These are phyloP conservation scores for Chaetoderma sp. DNA, from an alignment of 2,888 invertebrate genomes.

Conservation along the genomic window DNA sequence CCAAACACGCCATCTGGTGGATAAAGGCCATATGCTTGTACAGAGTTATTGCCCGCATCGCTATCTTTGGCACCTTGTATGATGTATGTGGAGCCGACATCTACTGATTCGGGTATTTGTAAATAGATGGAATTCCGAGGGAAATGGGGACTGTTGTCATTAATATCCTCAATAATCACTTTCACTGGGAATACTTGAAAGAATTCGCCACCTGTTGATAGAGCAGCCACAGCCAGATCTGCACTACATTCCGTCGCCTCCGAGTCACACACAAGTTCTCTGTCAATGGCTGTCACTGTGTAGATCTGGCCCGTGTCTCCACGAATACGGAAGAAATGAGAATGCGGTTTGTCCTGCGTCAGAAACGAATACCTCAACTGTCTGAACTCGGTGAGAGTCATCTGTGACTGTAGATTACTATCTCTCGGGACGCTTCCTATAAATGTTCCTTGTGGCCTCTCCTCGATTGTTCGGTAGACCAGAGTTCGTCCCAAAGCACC, in stretches of 20 bases:
- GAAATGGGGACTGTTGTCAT: slow-evolving; percentile 61
- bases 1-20: slow-evolving; percentile 49
- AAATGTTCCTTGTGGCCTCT: slow-evolving; percentile 1
- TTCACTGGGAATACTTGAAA: slow-evolving; percentile 37
- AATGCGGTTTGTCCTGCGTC: neutral
- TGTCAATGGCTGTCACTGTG: neutral
- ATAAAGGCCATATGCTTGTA: slow-evolving; percentile 48
- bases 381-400: neutral
- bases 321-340: slow-evolving; percentile 1
- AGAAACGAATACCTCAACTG: neutral
- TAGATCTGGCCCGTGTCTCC: slow-evolving; percentile 12
- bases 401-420: neutral
- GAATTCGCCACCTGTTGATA: neutral
- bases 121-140: slow-evolving; percentile 36
- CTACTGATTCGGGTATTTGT: slow-evolving; percentile 48
- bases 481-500: no score
- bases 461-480: neutral
- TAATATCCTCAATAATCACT: slow-evolving; percentile 58
- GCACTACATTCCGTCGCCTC: neutral
- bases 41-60: slow-evolving; percentile 50
- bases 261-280: slow-evolving; percentile 1
- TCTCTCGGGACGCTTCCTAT: neutral
- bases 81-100: slow-evolving; percentile 41
- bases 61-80: slow-evolving; percentile 49
- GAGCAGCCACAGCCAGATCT: neutral